phyloP scores from a whole-genome alignment of 2,888 invertebrate species.

The Labia minor region DNA sequence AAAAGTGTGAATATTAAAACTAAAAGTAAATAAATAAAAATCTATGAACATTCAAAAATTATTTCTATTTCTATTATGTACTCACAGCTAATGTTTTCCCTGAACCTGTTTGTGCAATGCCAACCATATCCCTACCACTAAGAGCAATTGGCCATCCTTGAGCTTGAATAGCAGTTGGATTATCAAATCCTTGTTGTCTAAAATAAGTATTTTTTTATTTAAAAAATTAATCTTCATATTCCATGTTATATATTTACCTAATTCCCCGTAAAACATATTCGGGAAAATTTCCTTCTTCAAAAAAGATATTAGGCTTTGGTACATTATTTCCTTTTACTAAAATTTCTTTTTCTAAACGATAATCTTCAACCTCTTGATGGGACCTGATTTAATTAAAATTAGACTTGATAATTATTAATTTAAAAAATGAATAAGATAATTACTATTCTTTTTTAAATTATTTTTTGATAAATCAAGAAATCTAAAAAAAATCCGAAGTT shows the following conservation, averaged over 20 bases:
- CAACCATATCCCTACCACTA: slow-evolving; percentile 86
- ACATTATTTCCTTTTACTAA: slow-evolving; percentile 78
- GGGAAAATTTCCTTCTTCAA: slow-evolving; percentile 85
- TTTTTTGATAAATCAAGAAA: too few species aligned
- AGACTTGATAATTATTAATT: too few species aligned
- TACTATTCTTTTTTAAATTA: too few species aligned
- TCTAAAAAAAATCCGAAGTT: too few species aligned
- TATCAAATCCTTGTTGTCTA: slow-evolving; percentile 68
- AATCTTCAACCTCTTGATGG: slow-evolving; percentile 58
- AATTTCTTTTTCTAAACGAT: slow-evolving; percentile 69
- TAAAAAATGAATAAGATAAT: too few species aligned
- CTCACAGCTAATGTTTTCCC: slow-evolving; percentile 73
- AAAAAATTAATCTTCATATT: background rate
- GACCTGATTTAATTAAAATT: slow-evolving; percentile 30
- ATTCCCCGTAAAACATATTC: slow-evolving; percentile 71
- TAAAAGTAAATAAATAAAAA: background rate
- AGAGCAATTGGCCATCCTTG: slow-evolving; percentile 94
- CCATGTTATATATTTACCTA: slow-evolving; percentile 17
- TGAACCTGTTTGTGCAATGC: slow-evolving; percentile 90
- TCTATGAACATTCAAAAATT: too few species aligned
- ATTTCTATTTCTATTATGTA: too few species aligned
- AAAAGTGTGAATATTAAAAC: background rate
- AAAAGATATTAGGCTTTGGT: slow-evolving; percentile 78
- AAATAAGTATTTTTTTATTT: slow-evolving; percentile 30
- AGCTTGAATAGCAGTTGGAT: slow-evolving; percentile 89